Evolutionary conservation across 2,797 vertebrate genomes (phyloP), one percentile per base, ranked within the genome.

Genomic region (Denticeps clupeoides): DNA sequence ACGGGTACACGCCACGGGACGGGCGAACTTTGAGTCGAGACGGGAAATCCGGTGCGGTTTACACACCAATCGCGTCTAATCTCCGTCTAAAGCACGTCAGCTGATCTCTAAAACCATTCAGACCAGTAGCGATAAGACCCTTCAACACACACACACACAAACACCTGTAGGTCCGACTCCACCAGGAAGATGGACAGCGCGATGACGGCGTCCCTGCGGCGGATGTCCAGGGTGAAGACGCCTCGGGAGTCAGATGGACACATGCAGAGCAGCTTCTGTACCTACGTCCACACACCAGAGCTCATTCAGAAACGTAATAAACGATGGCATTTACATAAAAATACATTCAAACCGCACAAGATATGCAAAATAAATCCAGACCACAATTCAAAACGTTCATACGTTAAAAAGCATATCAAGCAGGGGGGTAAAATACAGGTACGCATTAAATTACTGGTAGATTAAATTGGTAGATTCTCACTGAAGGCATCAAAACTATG

Each of bases 261-360:
- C 94, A 98, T 98, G 60, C 92, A 97, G 58, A 91, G 86, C 16
- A 98, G 72, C 59, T 96, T 97, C 48, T 95, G 87, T 21, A 98
- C 89, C 94, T 98, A 61, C 51, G 66, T 5, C 62, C 22, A 40
- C 6, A 64, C 18, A 24, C 15, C 11, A 28, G 12, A 1, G 11
- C 26, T 21, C 12, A 45, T 8, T 19, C 19, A 15, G 7, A 12
- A 18, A 21, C 11, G 5, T 10, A 21, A 24, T 42, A 9, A 11
- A n/a, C 7, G 8, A 25, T 25, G 24, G 24, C 24, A 25, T 24
- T 24, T 25, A 25, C 5, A 40, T 6, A 64, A 18, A 24, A 15
- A 11, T 28, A 12, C 1, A 11, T 26, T 21, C 12, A 45, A n/a
- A n/a, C n/a, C n/a, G n/a, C n/a, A n/a, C n/a, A n/a, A n/a, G n/a